These are phyloP conservation scores for Sinelater perroti DNA, from an alignment of 2,888 invertebrate species.

Conservation along the genomic window DNA sequence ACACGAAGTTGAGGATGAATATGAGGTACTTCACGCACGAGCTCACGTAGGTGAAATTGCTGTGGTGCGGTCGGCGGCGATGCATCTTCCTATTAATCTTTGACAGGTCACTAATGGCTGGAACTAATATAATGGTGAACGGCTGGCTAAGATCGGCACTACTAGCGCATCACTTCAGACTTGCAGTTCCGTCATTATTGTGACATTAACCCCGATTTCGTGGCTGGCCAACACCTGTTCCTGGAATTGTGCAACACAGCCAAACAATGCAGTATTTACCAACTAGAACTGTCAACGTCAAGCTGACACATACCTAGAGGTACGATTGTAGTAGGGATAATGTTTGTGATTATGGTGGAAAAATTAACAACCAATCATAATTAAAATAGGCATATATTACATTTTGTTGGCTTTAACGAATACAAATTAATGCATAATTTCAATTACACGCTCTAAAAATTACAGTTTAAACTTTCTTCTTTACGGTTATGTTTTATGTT, in stretches of 20 bases:
- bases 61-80: slow-evolving; percentile 67
- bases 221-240: slow-evolving; percentile 12
- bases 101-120: slow-evolving; percentile 13
- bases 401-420: background rate
- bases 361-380: background rate
- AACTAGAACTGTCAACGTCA: slow-evolving; percentile 5
- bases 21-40: slow-evolving; percentile 90
- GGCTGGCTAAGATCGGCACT: background rate
- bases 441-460: too few species aligned
- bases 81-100: slow-evolving; percentile 61
- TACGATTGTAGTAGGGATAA: background rate
- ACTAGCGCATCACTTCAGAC: slow-evolving; percentile 7
- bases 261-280: slow-evolving; percentile 17
- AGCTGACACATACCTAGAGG: background rate
- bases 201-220: too few species aligned
- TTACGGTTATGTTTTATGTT: too few species aligned
- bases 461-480: too few species aligned
- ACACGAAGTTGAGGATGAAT: slow-evolving; percentile 87
- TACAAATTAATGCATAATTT: too few species aligned
- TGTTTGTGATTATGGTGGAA: background rate
- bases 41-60: slow-evolving; percentile 82
- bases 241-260: slow-evolving; percentile 11
- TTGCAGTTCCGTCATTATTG: too few species aligned
- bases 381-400: background rate
- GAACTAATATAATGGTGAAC: slow-evolving; percentile 18